These are phyloP conservation scores for Sebastes flavidus DNA, from an alignment of 2,797 vertebrate genomes.

Conservation along the genomic window DNA sequence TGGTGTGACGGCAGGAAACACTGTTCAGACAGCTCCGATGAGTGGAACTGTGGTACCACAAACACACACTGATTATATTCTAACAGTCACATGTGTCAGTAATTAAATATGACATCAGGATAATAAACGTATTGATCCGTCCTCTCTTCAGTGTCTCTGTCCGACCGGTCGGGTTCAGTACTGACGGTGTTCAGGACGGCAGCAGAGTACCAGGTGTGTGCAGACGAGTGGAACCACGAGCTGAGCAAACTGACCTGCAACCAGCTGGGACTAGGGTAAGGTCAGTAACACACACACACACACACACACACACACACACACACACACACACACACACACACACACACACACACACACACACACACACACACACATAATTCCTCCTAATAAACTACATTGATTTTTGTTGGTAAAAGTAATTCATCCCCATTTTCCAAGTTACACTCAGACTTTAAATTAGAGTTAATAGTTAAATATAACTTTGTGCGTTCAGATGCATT, in stretches of 20 bases:
- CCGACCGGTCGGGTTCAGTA: slow-evolving; percentile 78
- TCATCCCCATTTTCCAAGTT: neutral
- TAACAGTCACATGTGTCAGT: too few relatives aligned
- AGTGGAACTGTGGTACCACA: slow-evolving; percentile 91
- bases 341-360: too few relatives aligned
- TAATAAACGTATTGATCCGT: neutral
- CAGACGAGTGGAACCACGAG: slow-evolving; percentile 89
- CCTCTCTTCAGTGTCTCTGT: slow-evolving; percentile 82
- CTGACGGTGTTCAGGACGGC: slow-evolving; percentile 87
- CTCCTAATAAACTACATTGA: neutral
- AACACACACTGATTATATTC: neutral
- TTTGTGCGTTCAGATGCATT: neutral
- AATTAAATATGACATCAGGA: too few relatives aligned
- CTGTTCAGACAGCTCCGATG: slow-evolving; percentile 92
- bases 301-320: too few relatives aligned
- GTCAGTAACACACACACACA: too few relatives aligned
- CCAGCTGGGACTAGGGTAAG: slow-evolving; percentile 97
- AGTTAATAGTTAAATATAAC: neutral
- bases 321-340: too few relatives aligned
- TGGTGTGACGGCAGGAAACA: slow-evolving; percentile 92
- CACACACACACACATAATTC: neutral
- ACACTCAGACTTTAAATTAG: neutral
- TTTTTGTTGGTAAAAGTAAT: neutral
- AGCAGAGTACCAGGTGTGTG: slow-evolving; percentile 88
- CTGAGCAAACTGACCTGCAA: slow-evolving; percentile 90